A percentile compares a stretch with the other conserved stretches of the same genome.
Conservation (phyloP, 2,797 vertebrate species). For the Sphenodon punctatus region DNA sequence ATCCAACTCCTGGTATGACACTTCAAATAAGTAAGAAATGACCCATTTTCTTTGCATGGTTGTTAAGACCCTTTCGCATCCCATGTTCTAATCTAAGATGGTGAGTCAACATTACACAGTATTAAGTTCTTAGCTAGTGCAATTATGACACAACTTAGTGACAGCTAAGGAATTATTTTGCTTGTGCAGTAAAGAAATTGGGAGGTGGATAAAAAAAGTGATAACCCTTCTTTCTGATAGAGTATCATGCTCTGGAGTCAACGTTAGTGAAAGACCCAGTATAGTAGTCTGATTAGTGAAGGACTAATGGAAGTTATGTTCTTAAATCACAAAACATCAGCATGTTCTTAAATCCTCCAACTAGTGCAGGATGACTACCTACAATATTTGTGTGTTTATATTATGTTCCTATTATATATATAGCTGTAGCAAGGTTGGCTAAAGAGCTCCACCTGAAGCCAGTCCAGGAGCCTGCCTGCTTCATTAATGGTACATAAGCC, state of each 20-base stretch:
- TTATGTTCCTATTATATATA: neutral
- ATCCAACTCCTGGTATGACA: neutral
- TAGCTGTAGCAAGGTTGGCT: neutral
- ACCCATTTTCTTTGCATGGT: neutral
- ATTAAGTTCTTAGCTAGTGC: neutral
- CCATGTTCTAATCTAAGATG: neutral
- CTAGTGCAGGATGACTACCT: neutral
- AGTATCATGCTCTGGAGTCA: neutral
- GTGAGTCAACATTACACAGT: neutral
- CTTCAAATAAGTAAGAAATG: neutral
- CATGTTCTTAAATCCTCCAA: too few relatives aligned
- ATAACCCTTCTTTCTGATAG: neutral
- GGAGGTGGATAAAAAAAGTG: neutral
- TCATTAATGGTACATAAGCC: too few relatives aligned
- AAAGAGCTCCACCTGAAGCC: too few relatives aligned
- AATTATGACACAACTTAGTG: neutral
- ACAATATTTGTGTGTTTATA: neutral
- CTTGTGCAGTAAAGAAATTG: neutral
- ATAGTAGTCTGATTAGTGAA: fast-evolving
- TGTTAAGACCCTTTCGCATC: neutral
- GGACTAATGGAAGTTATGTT: too few relatives aligned
- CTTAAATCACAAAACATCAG: too few relatives aligned
- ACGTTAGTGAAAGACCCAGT: fast-evolving
- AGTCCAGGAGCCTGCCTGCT: too few relatives aligned
- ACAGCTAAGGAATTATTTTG: neutral